A percentile compares a stretch with the other conserved stretches of the same genome.
Conservation (phyloP, 2,113 vertebrate genomes). For the Albula glossodonta region DNA sequence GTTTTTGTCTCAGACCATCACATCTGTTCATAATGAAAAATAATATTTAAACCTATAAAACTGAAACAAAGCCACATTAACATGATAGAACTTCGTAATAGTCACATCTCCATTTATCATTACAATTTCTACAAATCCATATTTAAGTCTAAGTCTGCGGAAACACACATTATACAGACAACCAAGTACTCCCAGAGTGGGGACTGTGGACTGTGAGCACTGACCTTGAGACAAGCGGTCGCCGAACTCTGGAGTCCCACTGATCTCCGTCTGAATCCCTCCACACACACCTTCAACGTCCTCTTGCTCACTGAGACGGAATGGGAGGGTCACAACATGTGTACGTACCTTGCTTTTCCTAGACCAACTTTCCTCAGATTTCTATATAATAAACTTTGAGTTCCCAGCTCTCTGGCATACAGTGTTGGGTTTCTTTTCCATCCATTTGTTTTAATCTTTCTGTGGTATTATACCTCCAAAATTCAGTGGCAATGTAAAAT, state of each 20-base stretch:
- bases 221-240: slow-evolving; percentile 85
- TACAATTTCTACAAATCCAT: no score
- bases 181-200: background rate
- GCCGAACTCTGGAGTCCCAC: slow-evolving; percentile 70
- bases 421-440: no score
- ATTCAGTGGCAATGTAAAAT: no score
- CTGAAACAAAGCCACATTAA: no score
- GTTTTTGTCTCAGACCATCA: background rate
- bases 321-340: background rate
- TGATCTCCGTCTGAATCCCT: slow-evolving; percentile 73
- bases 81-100: no score
- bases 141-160: background rate
- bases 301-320: slow-evolving; percentile 68
- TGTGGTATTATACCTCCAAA: no score
- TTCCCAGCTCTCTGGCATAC: no score
- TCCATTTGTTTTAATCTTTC: no score
- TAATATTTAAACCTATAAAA: background rate
- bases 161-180: background rate
- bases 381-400: no score
- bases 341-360: background rate
- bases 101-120: no score
- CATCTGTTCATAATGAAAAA: background rate
- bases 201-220: background rate
- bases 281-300: slow-evolving; percentile 71
- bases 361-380: background rate